Evolutionary conservation across 1,140 invertebrate species (phyloP).

Genomic region (Ericerus pela): DNA sequence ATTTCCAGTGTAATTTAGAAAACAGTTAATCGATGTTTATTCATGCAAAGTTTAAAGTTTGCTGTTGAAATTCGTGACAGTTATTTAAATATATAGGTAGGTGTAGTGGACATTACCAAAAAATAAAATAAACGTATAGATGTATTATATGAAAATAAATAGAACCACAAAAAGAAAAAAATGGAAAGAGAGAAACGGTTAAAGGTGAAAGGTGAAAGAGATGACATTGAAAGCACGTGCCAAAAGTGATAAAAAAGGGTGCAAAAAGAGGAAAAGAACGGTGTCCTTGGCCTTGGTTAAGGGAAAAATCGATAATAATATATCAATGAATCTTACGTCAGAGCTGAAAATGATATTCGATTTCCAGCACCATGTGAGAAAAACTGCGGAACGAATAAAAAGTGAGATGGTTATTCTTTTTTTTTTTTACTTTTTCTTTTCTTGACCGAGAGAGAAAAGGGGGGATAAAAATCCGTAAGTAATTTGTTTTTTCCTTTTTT

Average conservation of each 20-base stretch:
- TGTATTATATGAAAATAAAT: too few relatives aligned
- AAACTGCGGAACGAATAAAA: too few relatives aligned
- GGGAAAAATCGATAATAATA: slow-evolving; percentile 4
- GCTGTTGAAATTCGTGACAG: too few relatives aligned
- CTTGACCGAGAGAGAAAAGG: neutral
- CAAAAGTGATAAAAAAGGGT: slow-evolving; percentile 10
- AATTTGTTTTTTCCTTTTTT: too few relatives aligned
- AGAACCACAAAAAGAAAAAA: too few relatives aligned
- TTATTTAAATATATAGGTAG: too few relatives aligned
- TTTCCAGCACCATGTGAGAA: too few relatives aligned
- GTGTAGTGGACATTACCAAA: too few relatives aligned
- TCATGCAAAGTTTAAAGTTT: neutral
- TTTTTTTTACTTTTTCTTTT: neutral
- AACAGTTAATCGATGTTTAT: neutral
- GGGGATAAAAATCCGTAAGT: too few relatives aligned
- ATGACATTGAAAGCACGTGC: slow-evolving; percentile 10
- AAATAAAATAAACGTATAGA: too few relatives aligned
- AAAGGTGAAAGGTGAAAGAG: too few relatives aligned
- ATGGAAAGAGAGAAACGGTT: too few relatives aligned
- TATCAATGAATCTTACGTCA: slow-evolving; percentile 10
- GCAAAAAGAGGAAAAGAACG: slow-evolving; percentile 4
- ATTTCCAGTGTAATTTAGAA: neutral
- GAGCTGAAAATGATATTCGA: neutral
- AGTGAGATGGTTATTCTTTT: neutral
- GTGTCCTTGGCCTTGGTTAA: neutral